These are phyloP conservation scores for Callorhinus ursinus DNA, from an alignment of 2,113 vertebrate species.

Conservation along the genomic window DNA sequence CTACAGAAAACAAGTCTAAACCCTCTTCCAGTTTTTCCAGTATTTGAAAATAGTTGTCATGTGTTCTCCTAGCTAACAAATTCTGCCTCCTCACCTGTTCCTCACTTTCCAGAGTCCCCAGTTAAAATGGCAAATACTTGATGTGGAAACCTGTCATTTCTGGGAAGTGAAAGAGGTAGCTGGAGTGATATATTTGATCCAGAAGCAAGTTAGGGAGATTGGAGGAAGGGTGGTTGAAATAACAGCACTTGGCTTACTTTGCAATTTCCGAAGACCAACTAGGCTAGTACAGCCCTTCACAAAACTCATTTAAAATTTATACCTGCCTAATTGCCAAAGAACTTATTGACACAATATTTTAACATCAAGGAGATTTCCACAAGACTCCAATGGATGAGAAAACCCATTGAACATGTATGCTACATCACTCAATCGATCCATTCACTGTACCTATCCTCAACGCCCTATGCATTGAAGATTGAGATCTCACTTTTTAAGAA, in stretches of 20 bases:
- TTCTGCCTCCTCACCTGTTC: not conserved
- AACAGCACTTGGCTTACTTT: not conserved
- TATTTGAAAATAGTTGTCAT: not conserved
- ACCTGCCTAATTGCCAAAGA: not conserved
- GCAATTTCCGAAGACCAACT: not conserved
- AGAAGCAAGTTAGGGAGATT: not conserved
- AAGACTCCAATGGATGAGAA: not conserved
- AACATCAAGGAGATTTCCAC: not conserved
- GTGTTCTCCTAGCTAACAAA: not conserved
- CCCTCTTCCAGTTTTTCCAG: not conserved
- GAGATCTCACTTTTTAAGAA: not conserved
- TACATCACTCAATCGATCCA: not conserved
- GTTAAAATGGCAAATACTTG: not conserved
- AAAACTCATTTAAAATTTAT: constrained; percentile 10
- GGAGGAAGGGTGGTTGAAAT: not conserved
- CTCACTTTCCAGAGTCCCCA: not conserved
- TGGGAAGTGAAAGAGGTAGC: not conserved
- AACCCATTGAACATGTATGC: not conserved
- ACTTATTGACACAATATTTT: not conserved
- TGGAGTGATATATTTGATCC: not conserved
- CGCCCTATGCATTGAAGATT: not conserved
- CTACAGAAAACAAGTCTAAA: not conserved
- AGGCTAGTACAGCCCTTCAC: not conserved
- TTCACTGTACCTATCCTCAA: not conserved
- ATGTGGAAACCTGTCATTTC: not conserved